These are phyloP conservation scores for Halictus quadricinctus DNA, from an alignment of 2,888 invertebrate genomes.

Conservation along the genomic window DNA sequence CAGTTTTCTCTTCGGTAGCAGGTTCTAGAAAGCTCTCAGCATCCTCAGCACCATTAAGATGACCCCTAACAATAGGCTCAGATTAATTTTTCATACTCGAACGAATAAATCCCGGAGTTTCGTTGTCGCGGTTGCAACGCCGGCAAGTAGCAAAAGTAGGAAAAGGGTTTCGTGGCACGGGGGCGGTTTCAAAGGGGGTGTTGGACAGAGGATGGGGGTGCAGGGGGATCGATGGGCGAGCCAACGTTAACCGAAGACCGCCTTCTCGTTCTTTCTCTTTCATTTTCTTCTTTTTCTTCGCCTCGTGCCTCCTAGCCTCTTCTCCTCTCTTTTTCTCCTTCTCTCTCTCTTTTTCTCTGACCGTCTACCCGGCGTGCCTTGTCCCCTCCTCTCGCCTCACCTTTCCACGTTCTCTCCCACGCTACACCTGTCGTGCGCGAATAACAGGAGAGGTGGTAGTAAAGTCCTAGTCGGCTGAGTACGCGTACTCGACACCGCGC, in stretches of 20 bases:
- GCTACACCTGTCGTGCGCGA: constrained; percentile 79
- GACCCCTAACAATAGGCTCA: background rate
- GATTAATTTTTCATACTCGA: background rate
- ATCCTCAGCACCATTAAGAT: background rate
- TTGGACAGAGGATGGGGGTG: constrained; percentile 56
- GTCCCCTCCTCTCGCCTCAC: constrained; percentile 19
- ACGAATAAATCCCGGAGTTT: constrained; percentile 34
- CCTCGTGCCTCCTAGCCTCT: constrained; percentile 43
- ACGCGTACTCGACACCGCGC: constrained; percentile 69
- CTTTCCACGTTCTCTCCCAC: constrained; percentile 77
- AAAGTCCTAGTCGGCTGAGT: constrained; percentile 68
- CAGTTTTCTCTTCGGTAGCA: background rate
- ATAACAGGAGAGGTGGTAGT: constrained; percentile 56
- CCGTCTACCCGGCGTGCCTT: constrained; percentile 61
- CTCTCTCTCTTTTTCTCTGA: constrained; percentile 34
- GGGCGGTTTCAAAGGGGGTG: constrained; percentile 22
- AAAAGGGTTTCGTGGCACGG: constrained; percentile 36
- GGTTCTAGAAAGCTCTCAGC: background rate
- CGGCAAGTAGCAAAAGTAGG: constrained; percentile 41
- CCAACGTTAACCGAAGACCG: constrained; percentile 78
- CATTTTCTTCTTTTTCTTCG: constrained; percentile 60
- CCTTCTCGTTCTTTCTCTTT: constrained; percentile 75
- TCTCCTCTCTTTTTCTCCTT: constrained; percentile 26
- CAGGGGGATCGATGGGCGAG: constrained; percentile 78
- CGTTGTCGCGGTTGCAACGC: constrained; percentile 34